These are phyloP conservation scores for Stegostoma tigrinum DNA, from an alignment of 2,113 vertebrate species.

Conservation along the genomic window DNA sequence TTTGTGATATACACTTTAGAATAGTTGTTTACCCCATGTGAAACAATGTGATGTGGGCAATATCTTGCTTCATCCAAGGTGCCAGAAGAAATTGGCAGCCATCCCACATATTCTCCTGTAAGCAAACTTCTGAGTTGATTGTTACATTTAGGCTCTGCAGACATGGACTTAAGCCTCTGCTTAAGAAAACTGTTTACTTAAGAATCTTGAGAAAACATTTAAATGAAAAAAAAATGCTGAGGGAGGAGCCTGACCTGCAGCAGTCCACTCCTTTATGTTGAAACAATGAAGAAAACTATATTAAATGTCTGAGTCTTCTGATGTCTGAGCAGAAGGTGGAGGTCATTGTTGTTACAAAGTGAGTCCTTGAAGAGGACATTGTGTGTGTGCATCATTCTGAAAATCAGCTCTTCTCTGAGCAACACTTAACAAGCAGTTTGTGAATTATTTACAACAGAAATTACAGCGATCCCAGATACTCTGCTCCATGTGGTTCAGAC, in stretches of 20 bases:
- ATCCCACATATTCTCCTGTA: neutral
- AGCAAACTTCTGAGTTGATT: neutral
- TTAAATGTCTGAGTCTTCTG: neutral
- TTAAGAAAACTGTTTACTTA: neutral
- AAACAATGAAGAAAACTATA: neutral
- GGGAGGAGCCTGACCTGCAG: neutral
- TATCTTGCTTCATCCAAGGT: neutral
- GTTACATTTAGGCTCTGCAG: neutral
- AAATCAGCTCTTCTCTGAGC: neutral
- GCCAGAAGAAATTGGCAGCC: neutral
- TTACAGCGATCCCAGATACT: slow-evolving; percentile 1
- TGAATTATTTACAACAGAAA: slow-evolving; percentile 17
- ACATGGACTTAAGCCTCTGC: neutral
- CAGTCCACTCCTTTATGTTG: neutral
- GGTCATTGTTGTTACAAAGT: neutral
- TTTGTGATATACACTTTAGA: neutral
- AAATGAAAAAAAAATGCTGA: neutral
- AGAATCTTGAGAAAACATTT: neutral
- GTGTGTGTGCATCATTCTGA: neutral
- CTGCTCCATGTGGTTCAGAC: neutral
- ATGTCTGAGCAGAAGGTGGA: neutral
- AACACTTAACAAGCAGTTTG: slow-evolving; percentile 7
- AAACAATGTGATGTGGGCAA: neutral
- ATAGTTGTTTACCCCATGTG: neutral
- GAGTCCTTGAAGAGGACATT: slow-evolving; percentile 5